Conservation (phyloP, 1,140 invertebrate species). For the Dreissena rostriformis region DNA sequence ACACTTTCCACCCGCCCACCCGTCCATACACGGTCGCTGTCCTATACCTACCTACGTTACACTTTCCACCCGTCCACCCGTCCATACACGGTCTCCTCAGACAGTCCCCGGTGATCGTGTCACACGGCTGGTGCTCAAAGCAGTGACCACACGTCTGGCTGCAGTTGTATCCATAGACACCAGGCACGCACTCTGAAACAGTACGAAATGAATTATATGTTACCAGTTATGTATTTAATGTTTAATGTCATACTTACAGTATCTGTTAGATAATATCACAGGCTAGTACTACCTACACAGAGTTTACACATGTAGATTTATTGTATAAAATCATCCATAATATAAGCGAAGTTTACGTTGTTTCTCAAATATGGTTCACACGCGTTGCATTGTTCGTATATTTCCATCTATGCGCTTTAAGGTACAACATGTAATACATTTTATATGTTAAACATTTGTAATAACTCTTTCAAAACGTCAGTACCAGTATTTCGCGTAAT, state of each 20-base stretch:
- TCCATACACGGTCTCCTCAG: slow-evolving; percentile 16
- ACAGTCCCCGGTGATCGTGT: slow-evolving; percentile 41
- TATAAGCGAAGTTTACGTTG: too few relatives aligned
- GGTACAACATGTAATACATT: slow-evolving; percentile 26
- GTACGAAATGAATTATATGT: slow-evolving; percentile 7
- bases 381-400: not conserved
- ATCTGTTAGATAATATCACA: too few relatives aligned
- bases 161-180: slow-evolving; percentile 54
- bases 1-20: slow-evolving; percentile 26
- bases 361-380: too few relatives aligned
- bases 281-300: too few relatives aligned
- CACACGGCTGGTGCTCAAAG: slow-evolving; percentile 38
- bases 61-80: slow-evolving; percentile 43
- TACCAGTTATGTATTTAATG: too few relatives aligned
- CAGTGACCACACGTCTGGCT: slow-evolving; percentile 34
- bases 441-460: too few relatives aligned
- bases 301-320: too few relatives aligned
- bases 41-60: slow-evolving; percentile 33
- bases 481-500: too few relatives aligned
- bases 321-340: too few relatives aligned
- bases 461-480: too few relatives aligned
- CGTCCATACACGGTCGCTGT: not conserved
- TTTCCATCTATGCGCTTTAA: slow-evolving; percentile 5
- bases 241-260: too few relatives aligned
- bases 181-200: slow-evolving; percentile 47